Base-by-base conservation (phyloP, 1,140 invertebrate species). In the Hylaeus anthracinus region DNA sequence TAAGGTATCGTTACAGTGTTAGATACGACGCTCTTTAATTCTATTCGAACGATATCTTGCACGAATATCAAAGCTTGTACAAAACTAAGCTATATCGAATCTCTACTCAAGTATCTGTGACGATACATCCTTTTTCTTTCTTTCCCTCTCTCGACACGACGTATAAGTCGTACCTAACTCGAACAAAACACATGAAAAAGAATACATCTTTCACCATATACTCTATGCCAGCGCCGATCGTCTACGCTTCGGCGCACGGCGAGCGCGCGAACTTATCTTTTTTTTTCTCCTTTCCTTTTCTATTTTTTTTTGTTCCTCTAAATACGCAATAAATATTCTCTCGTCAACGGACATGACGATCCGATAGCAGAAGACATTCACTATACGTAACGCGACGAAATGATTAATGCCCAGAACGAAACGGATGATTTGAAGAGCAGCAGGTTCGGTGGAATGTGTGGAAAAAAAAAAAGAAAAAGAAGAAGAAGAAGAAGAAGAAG, bases 61-160 rank as follows among this genome's bases (percentile, higher is more conserved):
- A 85, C 63, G 83, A 87, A 71, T 89, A 88, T 86, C 79, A 88
- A 89, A 89, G 79, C 83, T 87, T 84, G 87, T 89, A 88, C 60
- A 88, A 89, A 89, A 88, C 76, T 84, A 88, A 86, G 82, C 84
- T 89, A 88, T 73, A 61, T 80, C 73, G 69, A 70, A 58, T 87
- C 67, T 79, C 82, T 84, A 87, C 70, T 41, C 12, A 14, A 72
- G 51, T 72, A 80, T 45, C 58, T 72, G 75, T 72, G 75, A 26
- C 55, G 43, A 72, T 71, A 63, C 69, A 41, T 80, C 39, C 43
- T 55, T 45, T 1, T 51, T 37, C 39, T 71, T 39, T 53, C 55
- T 80, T 15, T 72, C 39, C 39, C 41, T 60, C 12, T 41, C 14
- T 67, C 45, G n/a, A 45, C 72, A 15, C 63, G 73, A 53, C n/a